A percentile compares a stretch with the other conserved stretches of the same genome.
These are phyloP conservation scores for Vidua chalybeata DNA, from an alignment of 2,113 vertebrate genomes.

Conservation along the genomic window DNA sequence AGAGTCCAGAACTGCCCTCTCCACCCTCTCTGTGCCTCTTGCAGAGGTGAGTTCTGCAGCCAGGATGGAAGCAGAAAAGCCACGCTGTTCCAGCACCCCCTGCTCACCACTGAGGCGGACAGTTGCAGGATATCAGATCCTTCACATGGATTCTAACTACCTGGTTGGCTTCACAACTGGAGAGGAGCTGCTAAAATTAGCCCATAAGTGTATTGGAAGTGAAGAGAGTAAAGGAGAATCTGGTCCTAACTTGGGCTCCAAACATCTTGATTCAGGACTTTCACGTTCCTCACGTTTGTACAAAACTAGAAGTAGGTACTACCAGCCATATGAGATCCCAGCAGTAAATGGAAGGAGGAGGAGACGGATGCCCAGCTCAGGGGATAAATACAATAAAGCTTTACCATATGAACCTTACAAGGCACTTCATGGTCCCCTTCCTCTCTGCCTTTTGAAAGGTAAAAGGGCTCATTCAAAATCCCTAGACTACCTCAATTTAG, in stretches of 20 bases:
- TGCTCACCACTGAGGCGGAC: conserved; percentile 90
- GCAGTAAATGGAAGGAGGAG: conserved; percentile 85
- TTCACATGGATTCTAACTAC: conserved; percentile 97
- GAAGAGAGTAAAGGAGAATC: conserved; percentile 80
- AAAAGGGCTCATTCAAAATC: conserved; percentile 93
- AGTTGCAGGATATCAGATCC: conserved; percentile 91
- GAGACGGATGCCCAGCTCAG: conserved; percentile 93
- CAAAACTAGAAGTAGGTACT: conserved; percentile 88
- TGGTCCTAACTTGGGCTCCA: conserved; percentile 72
- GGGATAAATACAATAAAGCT: conserved; percentile 86
- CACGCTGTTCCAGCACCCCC: conserved; percentile 92
- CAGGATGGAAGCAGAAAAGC: conserved; percentile 84
- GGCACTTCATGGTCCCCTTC: conserved; percentile 84
- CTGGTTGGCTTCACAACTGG: conserved; percentile 94
- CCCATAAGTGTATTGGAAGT: conserved; percentile 81
- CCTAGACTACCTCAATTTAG: conserved; percentile 98
- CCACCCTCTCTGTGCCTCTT: conserved; percentile 79
- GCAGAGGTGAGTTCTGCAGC: conserved; percentile 76
- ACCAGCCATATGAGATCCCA: conserved; percentile 95
- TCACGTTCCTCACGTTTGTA: conserved; percentile 83
- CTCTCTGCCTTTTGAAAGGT: conserved; percentile 90
- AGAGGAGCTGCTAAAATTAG: conserved; percentile 92
- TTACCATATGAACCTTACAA: conserved; percentile 80
- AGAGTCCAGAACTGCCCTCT: conserved; percentile 80
- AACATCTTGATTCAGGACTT: conserved; percentile 82